Evolutionary conservation across 2,113 vertebrate species (phyloP).

Genomic region (Ammodytes marinus): DNA sequence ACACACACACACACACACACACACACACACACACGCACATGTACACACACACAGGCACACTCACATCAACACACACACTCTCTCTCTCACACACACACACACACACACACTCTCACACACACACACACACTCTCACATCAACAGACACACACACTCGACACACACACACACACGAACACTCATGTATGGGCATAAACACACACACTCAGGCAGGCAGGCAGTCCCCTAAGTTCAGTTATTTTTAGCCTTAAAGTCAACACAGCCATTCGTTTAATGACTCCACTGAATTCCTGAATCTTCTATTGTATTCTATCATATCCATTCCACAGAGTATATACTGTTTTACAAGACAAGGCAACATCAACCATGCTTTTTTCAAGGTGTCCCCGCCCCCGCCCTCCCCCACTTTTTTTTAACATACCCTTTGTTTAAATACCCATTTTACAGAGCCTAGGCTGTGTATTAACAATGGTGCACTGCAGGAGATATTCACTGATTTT

Average conservation of each 20-base stretch:
- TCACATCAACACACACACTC: neutral
- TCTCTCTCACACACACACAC: neutral
- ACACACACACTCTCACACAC: neutral
- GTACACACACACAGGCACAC: neutral
- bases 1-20: constrained; percentile 1
- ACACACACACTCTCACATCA: too few relatives aligned
- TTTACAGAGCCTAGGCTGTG: too few relatives aligned
- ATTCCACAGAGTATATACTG: neutral
- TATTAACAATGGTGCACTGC: too few relatives aligned
- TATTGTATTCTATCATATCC: constrained; percentile 14
- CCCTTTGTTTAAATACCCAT: too few relatives aligned
- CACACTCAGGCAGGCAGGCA: constrained; percentile 1
- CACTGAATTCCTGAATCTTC: constrained; percentile 47
- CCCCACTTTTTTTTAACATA: too few relatives aligned
- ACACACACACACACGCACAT: neutral
- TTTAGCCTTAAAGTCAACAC: constrained; percentile 71
- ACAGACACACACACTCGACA: constrained; percentile 2
- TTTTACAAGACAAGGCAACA: too few relatives aligned
- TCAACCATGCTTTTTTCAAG: too few relatives aligned
- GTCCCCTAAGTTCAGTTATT: constrained; percentile 57
- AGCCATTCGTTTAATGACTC: constrained; percentile 31
- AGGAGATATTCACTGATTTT: too few relatives aligned
- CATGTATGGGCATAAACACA: neutral
- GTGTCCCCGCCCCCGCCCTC: too few relatives aligned
- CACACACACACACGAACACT: constrained; percentile 28